A percentile compares a stretch with the other conserved stretches of the same genome.
Conservation (phyloP, 2,797 vertebrate species). For the Phoeniculus purpureus region DNA sequence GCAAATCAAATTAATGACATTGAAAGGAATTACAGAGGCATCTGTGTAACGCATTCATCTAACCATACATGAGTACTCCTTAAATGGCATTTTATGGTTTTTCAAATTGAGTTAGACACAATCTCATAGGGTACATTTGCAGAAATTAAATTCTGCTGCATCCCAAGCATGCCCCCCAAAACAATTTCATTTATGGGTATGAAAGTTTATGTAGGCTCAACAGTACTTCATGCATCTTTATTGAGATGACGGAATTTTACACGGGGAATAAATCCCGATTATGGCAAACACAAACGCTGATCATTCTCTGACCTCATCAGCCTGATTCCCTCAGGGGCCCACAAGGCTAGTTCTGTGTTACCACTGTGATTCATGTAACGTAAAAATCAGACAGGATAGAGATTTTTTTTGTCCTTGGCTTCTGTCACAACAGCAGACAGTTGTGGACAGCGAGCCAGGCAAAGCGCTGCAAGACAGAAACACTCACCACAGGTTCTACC, state of each 20-base stretch:
- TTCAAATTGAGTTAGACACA: constrained; percentile 54
- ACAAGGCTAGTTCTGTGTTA: background rate
- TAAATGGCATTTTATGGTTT: constrained; percentile 39
- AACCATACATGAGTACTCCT: background rate
- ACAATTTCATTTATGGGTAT: constrained; percentile 17
- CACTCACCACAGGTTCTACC: background rate
- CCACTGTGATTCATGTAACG: background rate
- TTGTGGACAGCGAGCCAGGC: background rate
- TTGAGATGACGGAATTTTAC: constrained; percentile 29
- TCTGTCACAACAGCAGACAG: background rate
- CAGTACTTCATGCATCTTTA: background rate
- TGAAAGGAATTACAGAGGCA: constrained; percentile 40
- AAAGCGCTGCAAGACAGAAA: background rate
- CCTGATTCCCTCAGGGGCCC: background rate
- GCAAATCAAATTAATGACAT: constrained; percentile 35
- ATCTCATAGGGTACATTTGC: background rate
- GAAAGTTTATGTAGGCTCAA: constrained; percentile 6
- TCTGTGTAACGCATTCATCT: constrained; percentile 12
- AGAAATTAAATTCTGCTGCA: constrained; percentile 40
- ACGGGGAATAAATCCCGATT: constrained; percentile 41
- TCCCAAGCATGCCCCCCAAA: background rate
- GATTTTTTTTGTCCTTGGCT: background rate
- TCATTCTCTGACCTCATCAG: background rate
- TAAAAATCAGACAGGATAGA: background rate
- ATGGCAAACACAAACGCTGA: constrained; percentile 25